Evolutionary conservation across 2,797 vertebrate species (phyloP).

Genomic region (Sylvilagus floridanus): DNA sequence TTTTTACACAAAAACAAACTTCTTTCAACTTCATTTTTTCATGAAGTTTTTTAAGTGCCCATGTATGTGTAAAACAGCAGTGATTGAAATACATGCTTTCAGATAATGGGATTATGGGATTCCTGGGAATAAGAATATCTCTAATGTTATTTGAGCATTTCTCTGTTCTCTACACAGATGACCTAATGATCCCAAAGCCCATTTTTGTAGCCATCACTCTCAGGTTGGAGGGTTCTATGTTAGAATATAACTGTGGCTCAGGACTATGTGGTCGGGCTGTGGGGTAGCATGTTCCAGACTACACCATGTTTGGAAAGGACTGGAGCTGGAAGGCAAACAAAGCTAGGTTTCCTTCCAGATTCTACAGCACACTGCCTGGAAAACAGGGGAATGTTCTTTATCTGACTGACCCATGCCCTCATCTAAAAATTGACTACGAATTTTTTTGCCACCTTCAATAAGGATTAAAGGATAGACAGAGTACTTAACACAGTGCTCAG

Average conservation of each 20-base stretch:
- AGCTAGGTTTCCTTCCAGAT: neutral
- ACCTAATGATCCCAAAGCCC: neutral
- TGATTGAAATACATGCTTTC: neutral
- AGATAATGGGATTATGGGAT: neutral
- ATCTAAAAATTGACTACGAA: neutral
- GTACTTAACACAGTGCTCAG: neutral
- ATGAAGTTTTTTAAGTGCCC: neutral
- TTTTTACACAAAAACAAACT: too few relatives aligned
- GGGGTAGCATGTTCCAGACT: too few relatives aligned
- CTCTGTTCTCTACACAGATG: neutral
- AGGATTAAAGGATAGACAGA: neutral
- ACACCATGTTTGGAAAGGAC: neutral
- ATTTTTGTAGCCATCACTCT: accelerated
- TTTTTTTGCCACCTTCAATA: neutral
- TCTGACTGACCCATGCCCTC: neutral
- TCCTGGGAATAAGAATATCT: neutral
- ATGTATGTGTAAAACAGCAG: neutral
- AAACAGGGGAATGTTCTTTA: neutral
- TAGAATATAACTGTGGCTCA: accelerated
- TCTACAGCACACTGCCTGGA: neutral
- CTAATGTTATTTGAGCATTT: neutral
- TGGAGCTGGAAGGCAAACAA: neutral
- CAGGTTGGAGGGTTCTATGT: accelerated
- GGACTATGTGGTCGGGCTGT: accelerated
- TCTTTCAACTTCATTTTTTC: too few relatives aligned